Evolutionary conservation across 2,888 invertebrate genomes (phyloP).

Genomic region (Cephonodes hylas): DNA sequence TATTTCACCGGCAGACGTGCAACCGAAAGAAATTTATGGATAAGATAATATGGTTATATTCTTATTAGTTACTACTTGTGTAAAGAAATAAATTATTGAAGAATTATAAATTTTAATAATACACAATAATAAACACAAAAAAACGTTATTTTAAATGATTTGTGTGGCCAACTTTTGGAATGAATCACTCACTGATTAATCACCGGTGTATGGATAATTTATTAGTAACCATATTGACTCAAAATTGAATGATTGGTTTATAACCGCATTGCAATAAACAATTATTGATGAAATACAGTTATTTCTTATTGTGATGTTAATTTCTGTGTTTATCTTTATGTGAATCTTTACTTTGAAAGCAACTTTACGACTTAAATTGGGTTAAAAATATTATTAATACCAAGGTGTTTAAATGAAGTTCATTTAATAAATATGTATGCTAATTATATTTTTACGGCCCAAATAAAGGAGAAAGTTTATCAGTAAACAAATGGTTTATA

Average conservation of each 20-base stretch:
- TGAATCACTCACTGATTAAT: constrained; percentile 1
- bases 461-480: no score
- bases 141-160: not conserved
- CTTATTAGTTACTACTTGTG: not conserved
- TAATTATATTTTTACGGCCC: not conserved
- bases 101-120: not conserved
- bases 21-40: not conserved
- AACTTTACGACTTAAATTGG: not conserved
- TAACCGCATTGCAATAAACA: not conserved
- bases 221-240: constrained; percentile 7
- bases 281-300: not conserved
- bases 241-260: not conserved
- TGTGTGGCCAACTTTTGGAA: not conserved
- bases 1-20: not conserved
- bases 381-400: not conserved
- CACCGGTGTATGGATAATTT: constrained; percentile 13
- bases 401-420: no score
- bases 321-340: not conserved
- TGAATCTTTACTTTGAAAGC: not conserved
- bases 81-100: not conserved
- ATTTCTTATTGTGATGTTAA: not conserved
- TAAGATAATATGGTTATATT: not conserved
- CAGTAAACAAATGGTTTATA: no score
- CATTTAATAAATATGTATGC: no score
- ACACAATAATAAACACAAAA: not conserved